Base-by-base conservation (phyloP, 1,140 invertebrate genomes). In the Drosophila bipectinata region DNA sequence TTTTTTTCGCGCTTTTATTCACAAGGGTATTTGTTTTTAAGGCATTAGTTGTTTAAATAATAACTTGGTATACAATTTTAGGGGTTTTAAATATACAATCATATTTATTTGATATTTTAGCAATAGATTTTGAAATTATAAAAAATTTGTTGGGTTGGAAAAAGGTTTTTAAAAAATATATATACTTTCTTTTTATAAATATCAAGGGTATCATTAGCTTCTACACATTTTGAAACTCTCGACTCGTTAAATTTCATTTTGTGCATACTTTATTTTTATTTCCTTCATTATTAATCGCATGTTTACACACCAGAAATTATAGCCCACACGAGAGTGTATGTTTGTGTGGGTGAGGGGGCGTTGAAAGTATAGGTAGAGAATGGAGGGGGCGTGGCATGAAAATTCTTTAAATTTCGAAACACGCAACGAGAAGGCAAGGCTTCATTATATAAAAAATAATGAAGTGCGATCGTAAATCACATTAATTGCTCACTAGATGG, bases 241-340 rank as follows among this genome's bases (percentile, higher is more conserved):
- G 14, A 6, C 41, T 44, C 41, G 74, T 79, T 84, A 73, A 84
- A 84, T 77, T 79, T 56, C 59, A 84, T 84, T 84, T 79, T 77
- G 58, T 73, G 62, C 62, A 85, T 77, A 80, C 77, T 75, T 85
- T 85, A 84, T 84, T 85, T 85, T 64, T 80, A 77, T 85, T 80
- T 81, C 64, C 66, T 85, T 85, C 64, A 85, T 85, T 85, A 85
- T 85, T 80, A 85, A 85, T 85, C 81, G 73, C 77, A 75, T 85
- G 81, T 85, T 85, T 85, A 77, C 77, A 85, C 73, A 85, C 68
- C 81, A 85, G 72, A 80, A 77, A 63, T 60, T 60, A 73, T 73
- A 73, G 49, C 48, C 72, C 62, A 59, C 75, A 64, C 63, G 49
- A 54, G 37, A 49, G 26, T 54, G 30, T 47, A 55, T 28, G 54